These are phyloP conservation scores for Atrina japonica DNA, from an alignment of 2,888 invertebrate genomes.

Conservation along the genomic window DNA sequence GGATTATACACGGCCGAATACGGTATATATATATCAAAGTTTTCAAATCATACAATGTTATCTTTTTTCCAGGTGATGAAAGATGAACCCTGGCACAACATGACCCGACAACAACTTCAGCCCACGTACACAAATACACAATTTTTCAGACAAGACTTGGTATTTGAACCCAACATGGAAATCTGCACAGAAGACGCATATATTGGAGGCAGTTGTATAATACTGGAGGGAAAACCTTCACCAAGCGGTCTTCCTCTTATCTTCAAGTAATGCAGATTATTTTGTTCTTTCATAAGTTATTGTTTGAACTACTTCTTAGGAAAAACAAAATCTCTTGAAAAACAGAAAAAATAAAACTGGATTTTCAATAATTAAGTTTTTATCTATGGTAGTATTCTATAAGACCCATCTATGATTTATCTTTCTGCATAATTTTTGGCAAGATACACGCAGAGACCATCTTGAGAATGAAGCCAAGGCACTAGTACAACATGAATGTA, in stretches of 20 bases:
- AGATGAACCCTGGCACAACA: constrained; percentile 65
- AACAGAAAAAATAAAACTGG: too few relatives aligned
- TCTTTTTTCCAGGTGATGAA: constrained; percentile 39
- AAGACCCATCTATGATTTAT: too few relatives aligned
- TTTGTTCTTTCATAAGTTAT: neutral
- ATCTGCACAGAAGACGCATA: constrained; percentile 51
- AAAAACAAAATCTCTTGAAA: too few relatives aligned
- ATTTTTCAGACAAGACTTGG: constrained; percentile 23
- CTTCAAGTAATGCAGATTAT: constrained; percentile 25
- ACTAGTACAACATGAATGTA: too few relatives aligned
- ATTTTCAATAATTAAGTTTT: too few relatives aligned
- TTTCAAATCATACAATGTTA: too few relatives aligned
- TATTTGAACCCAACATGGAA: constrained; percentile 42
- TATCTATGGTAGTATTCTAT: too few relatives aligned
- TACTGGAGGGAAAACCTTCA: constrained; percentile 40
- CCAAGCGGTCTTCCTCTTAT: constrained; percentile 22
- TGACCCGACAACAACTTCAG: constrained; percentile 70
- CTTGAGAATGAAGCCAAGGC: too few relatives aligned
- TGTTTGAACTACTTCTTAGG: neutral
- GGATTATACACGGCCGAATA: too few relatives aligned
- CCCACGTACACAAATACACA: constrained; percentile 56
- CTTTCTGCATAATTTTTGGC: too few relatives aligned
- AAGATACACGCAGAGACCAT: too few relatives aligned
- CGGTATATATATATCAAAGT: too few relatives aligned
- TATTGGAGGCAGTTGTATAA: constrained; percentile 59